These are phyloP conservation scores for Pogonognathellus flavescens DNA, from an alignment of 1,140 invertebrate species.

Conservation along the genomic window DNA sequence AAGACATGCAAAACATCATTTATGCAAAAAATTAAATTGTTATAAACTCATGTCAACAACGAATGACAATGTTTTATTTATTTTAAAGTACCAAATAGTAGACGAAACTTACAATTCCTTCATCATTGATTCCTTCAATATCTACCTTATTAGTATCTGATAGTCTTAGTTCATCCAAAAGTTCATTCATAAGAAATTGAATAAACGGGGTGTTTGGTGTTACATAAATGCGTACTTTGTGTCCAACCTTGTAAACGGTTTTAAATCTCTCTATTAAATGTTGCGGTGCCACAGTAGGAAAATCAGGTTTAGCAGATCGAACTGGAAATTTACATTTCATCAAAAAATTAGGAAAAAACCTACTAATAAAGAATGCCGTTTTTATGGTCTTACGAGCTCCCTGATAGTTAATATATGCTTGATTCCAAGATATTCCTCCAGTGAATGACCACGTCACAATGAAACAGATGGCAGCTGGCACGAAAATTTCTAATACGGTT, in stretches of 20 bases:
- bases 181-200: neutral
- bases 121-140: neutral
- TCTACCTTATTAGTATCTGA: neutral
- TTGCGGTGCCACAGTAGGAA: neutral
- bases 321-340: neutral
- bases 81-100: no score
- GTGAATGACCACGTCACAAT: constrained; percentile 48
- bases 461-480: neutral
- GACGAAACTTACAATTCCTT: constrained; percentile 3
- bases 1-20: no score
- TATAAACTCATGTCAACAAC: no score
- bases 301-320: neutral
- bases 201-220: neutral
- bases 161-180: neutral
- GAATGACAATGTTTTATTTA: no score
- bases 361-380: neutral
- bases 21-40: no score
- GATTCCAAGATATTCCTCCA: constrained; percentile 44
- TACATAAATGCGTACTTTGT: neutral
- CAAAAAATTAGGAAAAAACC: neutral
- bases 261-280: neutral
- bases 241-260: neutral
- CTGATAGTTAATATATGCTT: neutral
- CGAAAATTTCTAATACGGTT: constrained; percentile 34
- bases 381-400: neutral